Conservation (phyloP, 2,888 invertebrate species). For the Marasmarcha lunaedactyla region DNA sequence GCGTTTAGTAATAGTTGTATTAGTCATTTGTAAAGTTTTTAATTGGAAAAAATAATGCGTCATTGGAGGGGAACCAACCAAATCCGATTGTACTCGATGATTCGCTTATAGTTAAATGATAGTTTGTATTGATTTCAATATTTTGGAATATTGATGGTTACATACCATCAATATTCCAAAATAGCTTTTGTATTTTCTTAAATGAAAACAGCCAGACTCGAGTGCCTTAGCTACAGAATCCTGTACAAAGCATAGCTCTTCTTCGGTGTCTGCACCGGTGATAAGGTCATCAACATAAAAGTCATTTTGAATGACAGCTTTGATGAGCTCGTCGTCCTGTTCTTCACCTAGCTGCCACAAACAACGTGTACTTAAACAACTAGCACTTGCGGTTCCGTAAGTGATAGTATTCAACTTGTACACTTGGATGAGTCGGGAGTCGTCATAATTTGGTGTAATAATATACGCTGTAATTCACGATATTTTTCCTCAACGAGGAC, state of each 20-base stretch:
- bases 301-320: slow-evolving; percentile 18
- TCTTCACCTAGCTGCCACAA: slow-evolving; percentile 20
- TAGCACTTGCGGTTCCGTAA: slow-evolving; percentile 9
- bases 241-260: slow-evolving; percentile 6
- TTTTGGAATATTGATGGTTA: slow-evolving; percentile 3
- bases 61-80: slow-evolving; percentile 15
- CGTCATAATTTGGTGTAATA: slow-evolving; percentile 24
- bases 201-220: slow-evolving; percentile 12
- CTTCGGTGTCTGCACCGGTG: slow-evolving; percentile 12
- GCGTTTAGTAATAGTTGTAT: slow-evolving; percentile 6
- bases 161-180: no score
- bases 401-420: slow-evolving; percentile 9
- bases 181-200: slow-evolving; percentile 16
- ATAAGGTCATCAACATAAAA: slow-evolving; percentile 20
- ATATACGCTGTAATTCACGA: slow-evolving; percentile 24
- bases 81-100: slow-evolving; percentile 18
- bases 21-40: neutral
- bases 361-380: slow-evolving; percentile 16
- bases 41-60: slow-evolving; percentile 7
- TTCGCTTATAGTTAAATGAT: slow-evolving; percentile 15
- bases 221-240: slow-evolving; percentile 8
- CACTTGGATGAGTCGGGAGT: slow-evolving; percentile 9
- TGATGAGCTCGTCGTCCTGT: slow-evolving; percentile 12
- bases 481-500: slow-evolving; percentile 6
- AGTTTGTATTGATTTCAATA: neutral